Conservation (phyloP, 2,888 invertebrate species). For the Tenodera sinensis region DNA sequence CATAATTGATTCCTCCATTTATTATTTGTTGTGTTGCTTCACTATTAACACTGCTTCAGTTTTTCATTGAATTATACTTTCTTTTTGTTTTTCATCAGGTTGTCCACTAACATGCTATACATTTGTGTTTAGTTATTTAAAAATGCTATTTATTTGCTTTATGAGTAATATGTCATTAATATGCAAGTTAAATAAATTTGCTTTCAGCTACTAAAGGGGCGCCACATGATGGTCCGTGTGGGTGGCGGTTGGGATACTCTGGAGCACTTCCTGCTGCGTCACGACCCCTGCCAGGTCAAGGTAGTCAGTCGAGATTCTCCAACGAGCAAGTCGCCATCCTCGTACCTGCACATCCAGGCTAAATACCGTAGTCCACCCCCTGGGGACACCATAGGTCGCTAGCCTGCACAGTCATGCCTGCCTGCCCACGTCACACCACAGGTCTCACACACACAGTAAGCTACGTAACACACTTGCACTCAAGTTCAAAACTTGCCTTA, state of each 20-base stretch:
- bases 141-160: no score
- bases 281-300: constrained; percentile 75
- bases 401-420: constrained; percentile 10
- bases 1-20: no score
- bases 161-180: no score
- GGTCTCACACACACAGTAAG: not conserved
- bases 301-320: constrained; percentile 34
- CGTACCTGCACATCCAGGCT: constrained; percentile 66
- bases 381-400: constrained; percentile 22
- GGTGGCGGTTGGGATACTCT: constrained; percentile 93
- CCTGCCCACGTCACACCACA: not conserved
- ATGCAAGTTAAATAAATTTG: not conserved
- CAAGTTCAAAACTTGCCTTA: not conserved
- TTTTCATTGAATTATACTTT: no score
- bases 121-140: no score
- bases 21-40: no score
- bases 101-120: no score
- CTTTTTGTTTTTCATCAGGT: no score
- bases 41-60: no score
- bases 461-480: not conserved
- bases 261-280: constrained; percentile 85
- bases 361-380: constrained; percentile 58
- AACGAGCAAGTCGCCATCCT: constrained; percentile 47
- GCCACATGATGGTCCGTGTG: constrained; percentile 94
- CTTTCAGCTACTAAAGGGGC: constrained; percentile 76